Evolutionary conservation across 2,113 vertebrate genomes (phyloP), one percentile per base, ranked within the genome.

Genomic region (Hippocampus mohnikei): DNA sequence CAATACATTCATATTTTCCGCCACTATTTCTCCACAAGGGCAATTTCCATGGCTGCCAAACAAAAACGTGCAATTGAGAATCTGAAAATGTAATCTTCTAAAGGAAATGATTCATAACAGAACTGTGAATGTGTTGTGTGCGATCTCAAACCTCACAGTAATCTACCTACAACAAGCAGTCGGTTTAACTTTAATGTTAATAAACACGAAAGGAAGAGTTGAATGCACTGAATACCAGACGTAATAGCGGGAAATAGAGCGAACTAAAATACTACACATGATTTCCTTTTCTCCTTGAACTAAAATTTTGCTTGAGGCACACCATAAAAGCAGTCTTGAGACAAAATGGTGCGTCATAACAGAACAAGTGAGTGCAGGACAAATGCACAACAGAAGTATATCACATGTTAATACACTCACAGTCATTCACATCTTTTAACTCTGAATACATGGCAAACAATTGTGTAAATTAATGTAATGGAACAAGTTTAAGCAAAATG

Each of bases 221-320:
- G 16, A 10, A 67, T 21, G 55, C 37, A 76, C 13, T 64, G 21
- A 68, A 7, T 33, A 2, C 41, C 18, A 40, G 25, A 66, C 60
- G 50, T 41, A 72, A n/a, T 62, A 37, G 29, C 11, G 59, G 33
- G 29, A 18, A 40, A 67, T 41, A 64, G 11, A 71, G 18, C 27
- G 7, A 71, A 64, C 23, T 76, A 50, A 77, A 74, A 71, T 65
- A 70, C 69, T 10, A 25, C 50, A 66, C 66, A 66, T 2, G 15
- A 41, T 67, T 82, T 75, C 65, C 29, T 52, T 76, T 63, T 64
- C 42, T 58, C 72, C 42, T 72, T 71, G 71, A 73, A 58, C 60
- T 61, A 46, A 72, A 78, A 64, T 78, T 52, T 79, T 76, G 58
- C 67, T 74, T 12, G 41, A 52, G 74, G 76, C 74, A 67, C 40